Percentiles rank a stretch among this genome's conserved stretches.
These are phyloP conservation scores for Stenurella melanura DNA, from an alignment of 2,888 invertebrate species.

Conservation along the genomic window DNA sequence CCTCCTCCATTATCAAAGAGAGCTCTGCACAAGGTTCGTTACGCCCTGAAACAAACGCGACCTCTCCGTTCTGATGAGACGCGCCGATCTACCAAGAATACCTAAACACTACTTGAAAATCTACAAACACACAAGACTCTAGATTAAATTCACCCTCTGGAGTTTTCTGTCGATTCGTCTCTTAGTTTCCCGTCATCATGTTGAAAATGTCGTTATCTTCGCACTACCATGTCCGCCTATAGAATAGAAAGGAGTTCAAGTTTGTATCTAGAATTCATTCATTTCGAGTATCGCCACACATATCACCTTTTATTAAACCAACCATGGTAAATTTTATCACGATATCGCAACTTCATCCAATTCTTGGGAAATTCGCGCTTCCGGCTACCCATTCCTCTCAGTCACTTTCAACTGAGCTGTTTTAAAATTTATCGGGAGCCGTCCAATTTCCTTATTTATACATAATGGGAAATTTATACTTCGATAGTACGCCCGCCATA, in stretches of 20 bases:
- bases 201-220: slow-evolving; percentile 73
- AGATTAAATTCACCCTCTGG: slow-evolving; percentile 72
- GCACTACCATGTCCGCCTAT: slow-evolving; percentile 69
- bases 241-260: slow-evolving; percentile 67
- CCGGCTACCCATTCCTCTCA: slow-evolving; percentile 41
- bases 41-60: slow-evolving; percentile 67
- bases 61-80: slow-evolving; percentile 69
- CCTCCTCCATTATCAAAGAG: slow-evolving; percentile 62
- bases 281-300: slow-evolving; percentile 53
- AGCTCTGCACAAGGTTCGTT: slow-evolving; percentile 65
- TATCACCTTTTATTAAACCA: slow-evolving; percentile 56
- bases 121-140: slow-evolving; percentile 71
- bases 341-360: slow-evolving; percentile 38
- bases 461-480: slow-evolving; percentile 3
- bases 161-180: slow-evolving; percentile 72
- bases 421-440: slow-evolving; percentile 47
- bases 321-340: slow-evolving; percentile 45
- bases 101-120: slow-evolving; percentile 73
- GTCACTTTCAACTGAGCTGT: slow-evolving; percentile 36
- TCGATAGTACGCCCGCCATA: too few relatives aligned
- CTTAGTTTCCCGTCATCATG: slow-evolving; percentile 71
- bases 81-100: slow-evolving; percentile 70
- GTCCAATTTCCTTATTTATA: slow-evolving; percentile 46
- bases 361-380: slow-evolving; percentile 43
- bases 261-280: slow-evolving; percentile 55